A percentile compares a stretch with the other conserved stretches of the same genome.
Evolutionary conservation across 2,797 vertebrate genomes (phyloP).

Genomic region (Gymnocypris eckloni): DNA sequence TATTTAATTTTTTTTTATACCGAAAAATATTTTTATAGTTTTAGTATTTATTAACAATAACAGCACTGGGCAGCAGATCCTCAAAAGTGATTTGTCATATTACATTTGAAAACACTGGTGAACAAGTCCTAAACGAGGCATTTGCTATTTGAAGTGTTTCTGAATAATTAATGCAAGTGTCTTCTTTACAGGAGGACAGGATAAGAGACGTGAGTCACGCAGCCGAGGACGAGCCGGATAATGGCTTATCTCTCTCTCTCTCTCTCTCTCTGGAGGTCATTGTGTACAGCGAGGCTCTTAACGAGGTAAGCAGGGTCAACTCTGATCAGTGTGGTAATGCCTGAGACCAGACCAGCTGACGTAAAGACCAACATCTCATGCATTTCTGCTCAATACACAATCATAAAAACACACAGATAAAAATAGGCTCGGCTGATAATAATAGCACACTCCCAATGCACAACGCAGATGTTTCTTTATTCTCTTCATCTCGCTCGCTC

Average conservation of each 20-base stretch:
- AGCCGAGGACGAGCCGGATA: slow-evolving; percentile 16
- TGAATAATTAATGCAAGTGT: slow-evolving; percentile 31
- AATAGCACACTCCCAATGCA: slow-evolving; percentile 3
- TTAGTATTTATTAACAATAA: neutral
- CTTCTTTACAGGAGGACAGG: slow-evolving; percentile 12
- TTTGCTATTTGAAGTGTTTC: neutral
- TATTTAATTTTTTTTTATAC: neutral
- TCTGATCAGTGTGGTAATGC: slow-evolving; percentile 66
- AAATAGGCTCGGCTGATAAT: neutral
- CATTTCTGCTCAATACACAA: neutral
- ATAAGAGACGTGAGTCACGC: slow-evolving; percentile 38
- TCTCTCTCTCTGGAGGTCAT: slow-evolving; percentile 21
- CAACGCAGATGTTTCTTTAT: neutral
- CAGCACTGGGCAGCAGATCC: neutral
- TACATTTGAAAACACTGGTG: neutral
- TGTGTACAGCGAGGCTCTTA: slow-evolving; percentile 18
- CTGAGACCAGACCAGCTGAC: neutral
- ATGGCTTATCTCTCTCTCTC: slow-evolving; percentile 45
- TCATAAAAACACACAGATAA: neutral
- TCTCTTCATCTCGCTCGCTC: neutral
- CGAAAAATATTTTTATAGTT: neutral
- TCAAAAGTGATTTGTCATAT: neutral
- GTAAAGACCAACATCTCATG: neutral
- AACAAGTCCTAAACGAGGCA: neutral
- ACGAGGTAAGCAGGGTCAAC: slow-evolving; percentile 69